phyloP scores from a whole-genome alignment of 2,113 vertebrate genomes.

The Notothenia coriiceps region DNA sequence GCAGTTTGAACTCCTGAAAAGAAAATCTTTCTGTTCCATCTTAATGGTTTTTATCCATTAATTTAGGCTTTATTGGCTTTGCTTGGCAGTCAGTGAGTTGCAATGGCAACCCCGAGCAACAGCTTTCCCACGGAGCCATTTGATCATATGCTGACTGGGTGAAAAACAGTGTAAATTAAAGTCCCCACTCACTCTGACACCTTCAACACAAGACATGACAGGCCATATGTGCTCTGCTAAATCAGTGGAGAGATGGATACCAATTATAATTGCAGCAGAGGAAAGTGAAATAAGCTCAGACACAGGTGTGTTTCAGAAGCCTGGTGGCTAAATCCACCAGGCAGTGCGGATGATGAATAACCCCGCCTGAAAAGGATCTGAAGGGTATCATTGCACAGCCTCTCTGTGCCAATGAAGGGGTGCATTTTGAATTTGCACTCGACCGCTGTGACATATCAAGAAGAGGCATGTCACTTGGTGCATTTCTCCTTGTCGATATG shows the following conservation, averaged over 20 bases:
- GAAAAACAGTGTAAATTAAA: constrained; percentile 73
- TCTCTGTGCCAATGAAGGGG: constrained; percentile 60
- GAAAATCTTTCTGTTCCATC: constrained; percentile 66
- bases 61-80: constrained; percentile 75
- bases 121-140: constrained; percentile 71
- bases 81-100: constrained; percentile 67
- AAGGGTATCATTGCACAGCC: no score
- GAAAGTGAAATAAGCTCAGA: constrained; percentile 40
- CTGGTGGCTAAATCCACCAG: constrained; percentile 55
- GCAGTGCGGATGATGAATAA: constrained; percentile 66
- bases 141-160: constrained; percentile 74
- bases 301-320: constrained; percentile 54
- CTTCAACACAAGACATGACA: constrained; percentile 71
- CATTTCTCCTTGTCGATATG: no score
- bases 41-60: constrained; percentile 77
- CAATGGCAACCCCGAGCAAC: constrained; percentile 61
- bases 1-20: constrained; percentile 48
- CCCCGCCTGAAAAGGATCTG: constrained; percentile 49
- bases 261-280: constrained; percentile 56
- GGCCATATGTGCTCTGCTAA: constrained; percentile 64
- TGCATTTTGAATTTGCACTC: constrained; percentile 73
- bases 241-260: constrained; percentile 64
- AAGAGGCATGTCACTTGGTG: no score
- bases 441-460: constrained; percentile 76
- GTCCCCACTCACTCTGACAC: constrained; percentile 65